Evolutionary conservation across 2,113 vertebrate species (phyloP).

Genomic region (Anolis carolinensis): DNA sequence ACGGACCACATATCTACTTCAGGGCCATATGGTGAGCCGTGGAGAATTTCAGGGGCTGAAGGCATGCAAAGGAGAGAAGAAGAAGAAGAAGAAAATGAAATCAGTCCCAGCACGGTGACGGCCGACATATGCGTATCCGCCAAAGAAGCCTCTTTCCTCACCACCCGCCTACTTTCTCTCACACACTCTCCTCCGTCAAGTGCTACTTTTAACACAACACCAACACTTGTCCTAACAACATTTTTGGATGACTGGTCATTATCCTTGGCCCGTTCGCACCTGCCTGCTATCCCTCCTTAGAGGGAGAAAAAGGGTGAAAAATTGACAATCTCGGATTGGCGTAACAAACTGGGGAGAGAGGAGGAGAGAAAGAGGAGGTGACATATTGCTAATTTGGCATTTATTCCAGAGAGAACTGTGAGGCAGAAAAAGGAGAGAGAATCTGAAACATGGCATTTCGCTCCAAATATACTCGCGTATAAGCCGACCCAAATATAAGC

Average conservation of each 20-base stretch:
- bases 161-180: not conserved
- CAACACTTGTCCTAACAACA: not conserved
- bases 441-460: not conserved
- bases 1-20: constrained; percentile 94
- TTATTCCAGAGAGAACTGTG: not conserved
- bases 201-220: not conserved
- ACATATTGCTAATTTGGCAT: not conserved
- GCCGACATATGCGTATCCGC: too few relatives aligned
- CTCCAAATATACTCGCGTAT: too few relatives aligned
- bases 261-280: not conserved
- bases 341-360: not conserved
- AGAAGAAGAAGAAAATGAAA: not conserved
- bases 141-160: too few relatives aligned
- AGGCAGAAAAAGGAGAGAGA: too few relatives aligned
- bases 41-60: constrained; percentile 88
- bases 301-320: not conserved
- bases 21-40: constrained; percentile 85
- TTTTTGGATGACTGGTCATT: not conserved
- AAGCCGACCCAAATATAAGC: too few relatives aligned
- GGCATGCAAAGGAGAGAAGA: not conserved
- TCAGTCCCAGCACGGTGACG: rapidly evolving
- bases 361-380: not conserved
- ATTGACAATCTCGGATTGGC: not conserved
- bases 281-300: not conserved
- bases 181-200: not conserved